Evolutionary conservation across 2,888 invertebrate species (phyloP), one percentile per base, ranked within the genome.

Genomic region (Dastarcus helophoroides): DNA sequence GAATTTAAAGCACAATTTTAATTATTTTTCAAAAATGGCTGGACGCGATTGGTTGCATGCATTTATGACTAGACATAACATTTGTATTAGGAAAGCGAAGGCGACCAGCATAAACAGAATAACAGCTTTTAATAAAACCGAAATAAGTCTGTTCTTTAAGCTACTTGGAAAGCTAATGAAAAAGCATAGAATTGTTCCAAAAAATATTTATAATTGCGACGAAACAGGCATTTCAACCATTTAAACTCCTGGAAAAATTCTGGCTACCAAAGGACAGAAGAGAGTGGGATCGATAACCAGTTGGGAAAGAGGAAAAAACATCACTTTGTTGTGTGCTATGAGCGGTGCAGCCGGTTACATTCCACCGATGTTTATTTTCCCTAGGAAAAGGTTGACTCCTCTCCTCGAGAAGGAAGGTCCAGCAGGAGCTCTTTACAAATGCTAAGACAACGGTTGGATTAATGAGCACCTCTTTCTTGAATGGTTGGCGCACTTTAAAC

Each of bases 301-400:
- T 37, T 46, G 56, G 16, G 29, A 14, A 17, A 24, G 14, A 24
- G 13, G 24, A 15, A 29, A 29, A 22, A 29, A 29, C n/a, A 29
- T 29, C 13, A 29, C 14, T 10, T 6, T 22, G n/a, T 14, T 32
- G 29, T 38, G 35, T 29, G 24, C 35, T 21, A 22, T 11, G 13
- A 14, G 61, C 62, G 31, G 58, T 16, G 56, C 56, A 22, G 56
- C 62, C 6, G 28, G 34, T 8, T 63, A 42, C 39, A 46, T 64
- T 14, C 62, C 63, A 4, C 63, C 62, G 2, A 60, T 65, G 60
- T 62, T 64, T 42, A 62, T 65, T 26, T 65, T 55, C 33, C 60
- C 60, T 1, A 32, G 60, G 13, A 54, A 62, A 38, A 54, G 57
- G 32, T 46, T 60, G 54, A 54, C 52, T 24, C 53, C 54, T 7